Evolutionary conservation across 2,113 vertebrate genomes (phyloP), one percentile per base, ranked within the genome.

Genomic region (Pseudorasbora parva): DNA sequence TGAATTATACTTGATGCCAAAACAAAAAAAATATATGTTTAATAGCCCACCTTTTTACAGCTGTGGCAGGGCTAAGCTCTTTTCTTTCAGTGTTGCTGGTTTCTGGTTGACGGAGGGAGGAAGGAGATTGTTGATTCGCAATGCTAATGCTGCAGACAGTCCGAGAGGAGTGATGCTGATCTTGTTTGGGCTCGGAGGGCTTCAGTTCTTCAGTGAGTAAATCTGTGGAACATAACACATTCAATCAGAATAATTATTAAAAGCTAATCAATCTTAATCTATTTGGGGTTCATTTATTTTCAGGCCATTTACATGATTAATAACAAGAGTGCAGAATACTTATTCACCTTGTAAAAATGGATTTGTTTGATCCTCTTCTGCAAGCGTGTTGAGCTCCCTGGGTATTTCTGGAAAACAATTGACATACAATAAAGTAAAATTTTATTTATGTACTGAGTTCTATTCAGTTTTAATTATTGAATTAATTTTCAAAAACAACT

Each of bases 361-460:
- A 62, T 72, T 84, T 54, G 80, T 57, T 25, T 49, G 41, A 27
- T 82, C 85, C 41, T 88, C 87, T n/a, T 89, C 87, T 73, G 74
- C 77, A n/a, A 84, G 75, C 6, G 84, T 86, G n/a, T 81, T 85
- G 30, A 86, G 76, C 72, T 90, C 79, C 49, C 86, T 90, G 45
- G 87, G 84, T 33, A 57, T 56, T n/a, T 87, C 88, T 88, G 72
- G 1, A 79, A 74, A 82, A 66, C 27, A 80, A 21, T n/a, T 37
- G 2, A n/a, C 10, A 71, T 43, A n/a, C 17, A 43, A 27, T 74
- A 7, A 45, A 47, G 15, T 2, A 19, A 1, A 41, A 3, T 9
- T 68, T 0, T 66, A 41, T 21, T 37, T 10, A 69, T 8, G 33
- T 41, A 69, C 1, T 62, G 12, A 2, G 25, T 27, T 64, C 17